These are phyloP conservation scores for Platalea minor DNA, from an alignment of 2,797 vertebrate genomes.

Conservation along the genomic window DNA sequence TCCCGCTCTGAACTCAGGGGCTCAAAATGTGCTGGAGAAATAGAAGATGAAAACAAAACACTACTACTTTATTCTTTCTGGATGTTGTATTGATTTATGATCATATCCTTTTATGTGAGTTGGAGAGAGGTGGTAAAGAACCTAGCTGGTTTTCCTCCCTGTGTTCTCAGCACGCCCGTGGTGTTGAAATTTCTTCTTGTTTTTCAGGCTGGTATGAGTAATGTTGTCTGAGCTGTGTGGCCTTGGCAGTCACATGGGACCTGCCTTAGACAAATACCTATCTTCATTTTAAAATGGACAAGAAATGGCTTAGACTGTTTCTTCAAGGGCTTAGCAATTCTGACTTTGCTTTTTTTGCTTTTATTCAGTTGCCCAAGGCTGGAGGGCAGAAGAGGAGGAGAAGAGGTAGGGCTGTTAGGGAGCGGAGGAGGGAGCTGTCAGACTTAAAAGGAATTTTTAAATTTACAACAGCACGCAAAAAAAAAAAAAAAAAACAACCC, in stretches of 20 bases:
- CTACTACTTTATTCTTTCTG: background rate
- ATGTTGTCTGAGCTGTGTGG: background rate
- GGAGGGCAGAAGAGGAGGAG: background rate
- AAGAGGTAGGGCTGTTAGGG: background rate
- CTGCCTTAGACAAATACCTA: background rate
- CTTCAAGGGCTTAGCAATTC: background rate
- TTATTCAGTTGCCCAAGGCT: background rate
- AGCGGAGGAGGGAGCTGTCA: background rate
- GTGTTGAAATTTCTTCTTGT: background rate
- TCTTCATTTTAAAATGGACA: background rate
- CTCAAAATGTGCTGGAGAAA: background rate
- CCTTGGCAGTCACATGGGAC: background rate
- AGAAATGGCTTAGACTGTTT: background rate
- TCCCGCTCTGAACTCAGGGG: background rate
- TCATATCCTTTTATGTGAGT: background rate
- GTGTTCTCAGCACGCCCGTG: accelerated
- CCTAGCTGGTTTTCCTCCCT: background rate
- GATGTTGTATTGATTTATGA: background rate
- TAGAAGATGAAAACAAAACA: background rate
- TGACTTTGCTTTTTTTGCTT: background rate
- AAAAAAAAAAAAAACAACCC: too few relatives aligned
- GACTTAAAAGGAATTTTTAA: background rate
- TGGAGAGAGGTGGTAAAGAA: background rate
- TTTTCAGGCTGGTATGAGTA: background rate
- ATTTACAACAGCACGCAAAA: background rate